Percentiles rank a stretch among this genome's conserved stretches.
Conservation (phyloP, 2,888 invertebrate species). For the Allophyes oxyacanthae region DNA sequence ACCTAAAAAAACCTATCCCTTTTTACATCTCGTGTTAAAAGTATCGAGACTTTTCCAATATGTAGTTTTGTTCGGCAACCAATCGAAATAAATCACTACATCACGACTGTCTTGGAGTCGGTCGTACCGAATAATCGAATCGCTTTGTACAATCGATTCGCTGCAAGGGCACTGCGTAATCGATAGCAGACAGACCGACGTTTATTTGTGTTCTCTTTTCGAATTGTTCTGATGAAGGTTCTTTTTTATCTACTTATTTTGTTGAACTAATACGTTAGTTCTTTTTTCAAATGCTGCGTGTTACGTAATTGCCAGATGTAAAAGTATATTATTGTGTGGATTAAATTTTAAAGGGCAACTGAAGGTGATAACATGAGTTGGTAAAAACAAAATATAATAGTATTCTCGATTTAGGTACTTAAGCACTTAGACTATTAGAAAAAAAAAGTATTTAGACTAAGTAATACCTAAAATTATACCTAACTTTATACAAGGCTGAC, state of each 20-base stretch:
- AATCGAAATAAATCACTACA: constrained; percentile 62
- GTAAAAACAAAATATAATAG: too few relatives aligned
- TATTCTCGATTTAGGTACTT: too few relatives aligned
- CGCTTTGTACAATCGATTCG: constrained; percentile 52
- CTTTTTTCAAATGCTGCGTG: not conserved
- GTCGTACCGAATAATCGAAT: constrained; percentile 58
- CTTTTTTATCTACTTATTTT: too few relatives aligned
- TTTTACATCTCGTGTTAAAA: constrained; percentile 47
- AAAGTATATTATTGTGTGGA: constrained; percentile 21
- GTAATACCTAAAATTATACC: too few relatives aligned
- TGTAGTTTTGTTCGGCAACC: constrained; percentile 57
- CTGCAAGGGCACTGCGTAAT: constrained; percentile 59
- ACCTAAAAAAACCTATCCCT: constrained; percentile 41
- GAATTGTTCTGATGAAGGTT: constrained; percentile 5
- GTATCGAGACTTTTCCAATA: constrained; percentile 57
- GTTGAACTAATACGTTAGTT: too few relatives aligned
- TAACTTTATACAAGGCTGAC: too few relatives aligned
- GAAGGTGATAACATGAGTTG: not conserved
- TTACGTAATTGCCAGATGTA: not conserved
- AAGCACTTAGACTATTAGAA: too few relatives aligned
- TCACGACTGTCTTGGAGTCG: constrained; percentile 52
- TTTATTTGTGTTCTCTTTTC: constrained; percentile 22
- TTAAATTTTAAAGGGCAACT: constrained; percentile 33
- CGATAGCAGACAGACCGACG: constrained; percentile 45
- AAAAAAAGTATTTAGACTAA: too few relatives aligned